Evolutionary conservation across 2,888 invertebrate species (phyloP), one percentile per base, ranked within the genome.

Genomic region (Sepioteuthis lessoniana): DNA sequence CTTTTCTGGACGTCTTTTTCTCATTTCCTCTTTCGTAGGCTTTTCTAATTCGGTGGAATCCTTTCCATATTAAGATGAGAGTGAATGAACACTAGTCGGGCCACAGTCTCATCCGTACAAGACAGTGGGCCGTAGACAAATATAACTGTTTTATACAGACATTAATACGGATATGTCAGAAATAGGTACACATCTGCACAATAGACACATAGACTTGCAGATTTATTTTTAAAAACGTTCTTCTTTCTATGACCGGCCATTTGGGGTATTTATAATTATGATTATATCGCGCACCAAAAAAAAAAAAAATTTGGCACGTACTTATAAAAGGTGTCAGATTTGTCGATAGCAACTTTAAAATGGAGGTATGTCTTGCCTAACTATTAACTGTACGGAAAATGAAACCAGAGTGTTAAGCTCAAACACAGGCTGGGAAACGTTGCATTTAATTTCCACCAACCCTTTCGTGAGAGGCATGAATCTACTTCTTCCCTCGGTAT

Each of bases 31-130:
- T 76, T 35, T 76, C n/a, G 76, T 35, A 13, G n/a, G 76, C 76
- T n/a, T 76, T 76, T 76, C 76, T 76, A 76, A 76, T 76, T 76
- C n/a, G 76, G 76, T 76, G 76, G 76, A n/a, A 76, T 76, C 76
- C 76, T 76, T 13, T 76, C n/a, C n/a, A 76, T 76, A 76, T 16
- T 16, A 76, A n/a, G 76, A 8, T n/a, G 76, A 19, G 76, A 76
- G n/a, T 16, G 76, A n/a, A 35, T 76, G 76, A 35, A 76, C 13
- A 25, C n/a, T 3, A 16, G n/a, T 13, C n/a, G 76, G n/a, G n/a
- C 76, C n/a, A 35, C 16, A n/a, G 76, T n/a, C n/a, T 76, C n/a
- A 76, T 76, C 76, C 76, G 76, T 76, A n/a, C 76, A 76, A 76
- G 76, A 76, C 76, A 76, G n/a, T 13, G n/a, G 76, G n/a, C 76